phyloP scores from a whole-genome alignment of 2,888 invertebrate species.

The Polymixis flavicincta region DNA sequence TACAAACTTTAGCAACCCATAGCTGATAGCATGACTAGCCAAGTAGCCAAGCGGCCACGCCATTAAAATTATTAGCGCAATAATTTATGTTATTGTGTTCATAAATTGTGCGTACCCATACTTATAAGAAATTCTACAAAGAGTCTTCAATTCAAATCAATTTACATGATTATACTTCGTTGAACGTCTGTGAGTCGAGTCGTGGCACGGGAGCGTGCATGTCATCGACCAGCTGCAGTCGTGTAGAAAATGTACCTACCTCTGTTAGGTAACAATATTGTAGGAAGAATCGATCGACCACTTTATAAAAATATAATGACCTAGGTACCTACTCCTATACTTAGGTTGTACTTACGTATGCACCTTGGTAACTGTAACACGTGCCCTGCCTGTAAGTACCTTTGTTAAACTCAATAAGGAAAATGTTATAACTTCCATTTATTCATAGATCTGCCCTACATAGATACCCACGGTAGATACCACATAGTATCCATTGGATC shows the following conservation, averaged over 20 bases:
- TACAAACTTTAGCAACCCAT: not conserved
- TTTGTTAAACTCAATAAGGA: not conserved
- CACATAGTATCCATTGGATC: not conserved
- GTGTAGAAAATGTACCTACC: constrained; percentile 3
- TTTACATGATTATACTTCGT: constrained; percentile 28
- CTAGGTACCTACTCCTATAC: not conserved
- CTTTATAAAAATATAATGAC: constrained; percentile 6
- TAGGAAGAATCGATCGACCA: constrained; percentile 14
- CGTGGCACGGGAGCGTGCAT: not conserved
- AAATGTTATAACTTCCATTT: not conserved
- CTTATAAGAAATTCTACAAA: constrained; percentile 5
- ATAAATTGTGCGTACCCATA: not conserved
- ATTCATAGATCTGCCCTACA: not conserved
- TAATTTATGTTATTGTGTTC: not conserved
- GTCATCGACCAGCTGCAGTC: constrained; percentile 22
- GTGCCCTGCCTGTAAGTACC: too few species aligned
- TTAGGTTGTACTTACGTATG: not conserved
- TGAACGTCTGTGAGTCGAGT: constrained; percentile 1
- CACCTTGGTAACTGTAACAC: not conserved
- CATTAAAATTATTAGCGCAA: not conserved
- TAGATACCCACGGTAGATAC: not conserved
- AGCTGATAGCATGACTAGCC: not conserved
- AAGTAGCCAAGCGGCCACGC: too few species aligned
- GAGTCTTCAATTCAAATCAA: constrained; percentile 19
- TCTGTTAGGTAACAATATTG: not conserved